Conservation (phyloP, 2,888 invertebrate genomes). For the Yponomeuta plumbellus region DNA sequence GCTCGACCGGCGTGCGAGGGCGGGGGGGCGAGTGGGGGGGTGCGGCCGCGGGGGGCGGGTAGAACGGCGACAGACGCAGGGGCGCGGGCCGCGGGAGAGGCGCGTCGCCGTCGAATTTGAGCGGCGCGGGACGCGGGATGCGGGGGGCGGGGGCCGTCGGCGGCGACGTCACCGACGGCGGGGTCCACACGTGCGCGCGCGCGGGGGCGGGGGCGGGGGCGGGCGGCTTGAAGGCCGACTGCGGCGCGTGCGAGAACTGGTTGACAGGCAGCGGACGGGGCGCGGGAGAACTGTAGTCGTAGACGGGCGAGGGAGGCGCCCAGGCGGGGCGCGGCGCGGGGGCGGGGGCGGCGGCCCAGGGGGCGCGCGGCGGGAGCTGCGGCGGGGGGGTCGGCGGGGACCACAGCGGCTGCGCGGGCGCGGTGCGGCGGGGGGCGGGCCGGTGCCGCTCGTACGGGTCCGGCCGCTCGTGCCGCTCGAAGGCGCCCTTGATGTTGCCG, state of each 20-base stretch:
- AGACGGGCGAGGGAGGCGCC: slow-evolving; percentile 48
- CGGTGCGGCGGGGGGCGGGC: slow-evolving; percentile 77
- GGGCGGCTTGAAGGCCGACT: slow-evolving; percentile 84
- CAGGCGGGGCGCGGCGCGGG: slow-evolving; percentile 31
- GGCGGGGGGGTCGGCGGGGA: slow-evolving; percentile 20
- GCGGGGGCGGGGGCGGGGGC: slow-evolving; percentile 28
- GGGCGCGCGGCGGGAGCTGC: slow-evolving; percentile 21
- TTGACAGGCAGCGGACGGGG: slow-evolving; percentile 80
- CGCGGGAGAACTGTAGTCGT: slow-evolving; percentile 60
- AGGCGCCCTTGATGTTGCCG: slow-evolving; percentile 88
- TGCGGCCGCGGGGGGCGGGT: too few relatives aligned
- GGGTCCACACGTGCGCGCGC: slow-evolving; percentile 8
- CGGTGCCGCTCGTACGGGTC: slow-evolving; percentile 78
- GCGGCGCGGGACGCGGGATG: slow-evolving; percentile 26
- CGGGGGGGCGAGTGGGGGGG: slow-evolving; percentile 25
- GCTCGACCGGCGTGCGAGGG: slow-evolving; percentile 31
- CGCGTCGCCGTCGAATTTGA: slow-evolving; percentile 24
- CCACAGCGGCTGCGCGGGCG: slow-evolving; percentile 39
- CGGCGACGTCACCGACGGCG: too few relatives aligned
- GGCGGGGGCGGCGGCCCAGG: slow-evolving; percentile 26
- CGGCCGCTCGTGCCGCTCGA: slow-evolving; percentile 79
- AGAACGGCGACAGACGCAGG: slow-evolving; percentile 21
- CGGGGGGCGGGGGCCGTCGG: slow-evolving; percentile 23
- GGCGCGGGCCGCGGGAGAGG: slow-evolving; percentile 20
- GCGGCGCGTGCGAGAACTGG: slow-evolving; percentile 85